These are phyloP conservation scores for Ormia ochracea DNA, from an alignment of 2,888 invertebrate species.

Conservation along the genomic window DNA sequence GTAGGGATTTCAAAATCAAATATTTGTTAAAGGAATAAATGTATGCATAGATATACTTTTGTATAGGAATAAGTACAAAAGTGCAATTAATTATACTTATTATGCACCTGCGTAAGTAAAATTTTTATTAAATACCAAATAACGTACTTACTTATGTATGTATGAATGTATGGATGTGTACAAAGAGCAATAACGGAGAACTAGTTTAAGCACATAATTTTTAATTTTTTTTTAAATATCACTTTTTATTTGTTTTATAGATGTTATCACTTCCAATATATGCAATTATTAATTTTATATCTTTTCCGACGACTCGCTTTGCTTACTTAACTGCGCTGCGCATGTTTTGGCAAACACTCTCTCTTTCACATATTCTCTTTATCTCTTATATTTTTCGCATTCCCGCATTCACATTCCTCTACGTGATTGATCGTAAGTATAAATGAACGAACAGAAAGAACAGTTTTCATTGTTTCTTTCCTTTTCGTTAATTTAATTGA, in stretches of 20 bases:
- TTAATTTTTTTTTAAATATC: conserved; percentile 18
- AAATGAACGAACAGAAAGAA: conserved; percentile 48
- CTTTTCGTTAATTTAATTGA: conserved; percentile 4
- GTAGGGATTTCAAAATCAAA: too few species aligned
- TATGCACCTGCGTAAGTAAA: too few species aligned
- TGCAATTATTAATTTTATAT: conserved; percentile 32
- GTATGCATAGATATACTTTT: too few species aligned
- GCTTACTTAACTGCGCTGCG: conserved; percentile 25
- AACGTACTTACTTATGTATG: background rate
- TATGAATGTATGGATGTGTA: background rate
- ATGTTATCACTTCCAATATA: conserved; percentile 38
- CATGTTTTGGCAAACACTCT: conserved; percentile 22
- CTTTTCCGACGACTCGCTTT: conserved; percentile 25
- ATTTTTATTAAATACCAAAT: too few species aligned
- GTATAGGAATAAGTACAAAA: too few species aligned
- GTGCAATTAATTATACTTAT: too few species aligned
- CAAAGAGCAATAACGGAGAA: background rate
- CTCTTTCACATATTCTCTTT: background rate
- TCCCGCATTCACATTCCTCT: conserved; percentile 30
- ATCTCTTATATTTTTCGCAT: conserved; percentile 31
- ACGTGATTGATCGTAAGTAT: conserved; percentile 44
- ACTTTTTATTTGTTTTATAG: conserved; percentile 27
- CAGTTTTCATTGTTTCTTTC: background rate
- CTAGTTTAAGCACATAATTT: background rate
- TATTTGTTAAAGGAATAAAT: too few species aligned